Evolutionary conservation across 2,113 vertebrate genomes (phyloP).

Genomic region (Tetrao urogallus): DNA sequence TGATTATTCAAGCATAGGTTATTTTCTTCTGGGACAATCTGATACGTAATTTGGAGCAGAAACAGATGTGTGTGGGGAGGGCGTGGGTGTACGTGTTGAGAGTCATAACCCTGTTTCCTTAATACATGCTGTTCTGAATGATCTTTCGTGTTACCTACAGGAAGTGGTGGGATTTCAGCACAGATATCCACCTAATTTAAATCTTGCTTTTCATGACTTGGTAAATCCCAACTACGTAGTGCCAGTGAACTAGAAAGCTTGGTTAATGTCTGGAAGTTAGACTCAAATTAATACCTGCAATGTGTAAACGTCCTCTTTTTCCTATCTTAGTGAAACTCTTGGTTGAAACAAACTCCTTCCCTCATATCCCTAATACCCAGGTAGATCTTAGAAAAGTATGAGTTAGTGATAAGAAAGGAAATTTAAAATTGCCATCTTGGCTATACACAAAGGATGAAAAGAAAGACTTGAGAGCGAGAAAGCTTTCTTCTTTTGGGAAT

Average conservation of each 20-base stretch:
- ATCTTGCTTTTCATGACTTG: background rate
- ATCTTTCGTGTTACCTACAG: background rate
- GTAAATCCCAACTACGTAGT: background rate
- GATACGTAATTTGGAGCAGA: conserved; percentile 29
- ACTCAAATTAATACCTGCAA: background rate
- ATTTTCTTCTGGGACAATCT: conserved; percentile 9
- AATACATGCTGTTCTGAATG: background rate
- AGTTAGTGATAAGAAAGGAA: background rate
- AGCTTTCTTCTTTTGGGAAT: background rate
- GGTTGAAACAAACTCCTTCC: background rate
- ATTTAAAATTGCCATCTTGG: background rate
- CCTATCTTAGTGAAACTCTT: background rate
- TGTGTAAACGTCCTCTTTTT: background rate
- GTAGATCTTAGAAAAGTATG: background rate
- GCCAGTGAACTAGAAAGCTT: background rate
- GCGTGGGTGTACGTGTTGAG: background rate
- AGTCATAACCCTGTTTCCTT: background rate
- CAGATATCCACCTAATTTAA: background rate
- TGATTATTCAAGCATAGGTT: conserved; percentile 2
- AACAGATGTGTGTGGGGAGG: background rate
- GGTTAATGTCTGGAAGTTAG: background rate
- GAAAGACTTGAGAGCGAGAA: background rate
- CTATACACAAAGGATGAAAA: background rate
- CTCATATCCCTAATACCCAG: background rate
- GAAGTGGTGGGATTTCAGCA: background rate